Base-by-base conservation (phyloP, 2,797 vertebrate species). In the Xenentodon cancila region DNA sequence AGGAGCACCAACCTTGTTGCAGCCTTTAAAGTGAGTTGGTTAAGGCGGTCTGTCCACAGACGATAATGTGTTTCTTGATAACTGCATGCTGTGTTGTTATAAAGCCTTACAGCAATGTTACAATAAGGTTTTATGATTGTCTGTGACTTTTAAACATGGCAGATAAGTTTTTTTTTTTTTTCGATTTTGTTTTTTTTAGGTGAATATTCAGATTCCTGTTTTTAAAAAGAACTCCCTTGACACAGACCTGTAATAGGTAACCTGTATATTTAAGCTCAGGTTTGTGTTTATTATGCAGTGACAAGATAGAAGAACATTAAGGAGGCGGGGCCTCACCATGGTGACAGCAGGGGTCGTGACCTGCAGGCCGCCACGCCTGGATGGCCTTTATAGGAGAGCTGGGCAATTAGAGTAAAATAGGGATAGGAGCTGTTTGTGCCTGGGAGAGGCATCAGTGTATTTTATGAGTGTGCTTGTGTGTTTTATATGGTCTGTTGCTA, bases 281-380 rank as follows among this genome's bases (percentile, higher is more conserved):
- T 42, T 53, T 64, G 32, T 50, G 66, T 79, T 89, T 79, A 81
- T 82, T 85, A 86, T 83, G 82, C 79, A 84, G 63, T 70, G 75
- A 88, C 83, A 79, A 71, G 69, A 82, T 65, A 52, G 69, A 58
- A 64, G 63, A 58, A 80, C 82, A 77, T 87, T 79, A 84, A 84
- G 68, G 77, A 84, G 89, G 88, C 52, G 81, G 86, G 71, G 77
- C 77, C 75, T 91, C 66, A 60, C 88, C 80, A 77, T 89, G 77
- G 88, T 65, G 67, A 88, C 58, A 30, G 68, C 64, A 60, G 71
- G 79, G 91, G 90, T 91, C 82, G 1, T 73, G 88, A 91, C 91
- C 89, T 50, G 40, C 49, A 76, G 80, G 71, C 75, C 54, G 20
- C 77, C 73, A 77, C 50, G 88, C 79, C 79, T 88, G 77, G 82